Base-by-base conservation (phyloP, 2,113 vertebrate genomes). In the Chroicocephalus ridibundus region DNA sequence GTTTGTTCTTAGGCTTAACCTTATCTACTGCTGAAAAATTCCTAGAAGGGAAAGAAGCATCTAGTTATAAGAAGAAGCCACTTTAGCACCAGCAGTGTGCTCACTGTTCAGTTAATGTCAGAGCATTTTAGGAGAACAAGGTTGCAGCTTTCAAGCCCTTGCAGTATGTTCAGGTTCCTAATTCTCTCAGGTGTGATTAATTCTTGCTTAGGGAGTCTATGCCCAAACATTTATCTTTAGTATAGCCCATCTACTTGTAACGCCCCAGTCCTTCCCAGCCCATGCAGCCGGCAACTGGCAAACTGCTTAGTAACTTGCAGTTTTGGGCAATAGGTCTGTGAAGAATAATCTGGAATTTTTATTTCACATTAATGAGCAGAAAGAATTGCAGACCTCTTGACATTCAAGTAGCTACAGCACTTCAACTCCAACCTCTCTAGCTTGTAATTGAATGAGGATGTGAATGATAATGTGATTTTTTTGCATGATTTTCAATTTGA, bases 1-100 rank as follows among this genome's bases (percentile, higher is more conserved):
- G 20, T 58, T 94, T 91, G 66, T 69, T 93, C 12, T 92, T 74
- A 78, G 38, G 29, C 22, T 96, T 95, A 94, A 90, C 76, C 34
- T 79, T 87, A 70, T 70, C 71, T 62, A 61, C 31, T 13, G 13
- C 31, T 89, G 77, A 87, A 91, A 82, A 91, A 87, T 52, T 78
- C 17, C 40, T 75, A 22, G 27, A 71, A 75, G 38, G 88, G 68
- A 74, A 88, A 78, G 25, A 66, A 64, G 11, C 60, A 57, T 34
- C 31, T 60, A 64, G 17, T 34, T 94, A 25, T 27, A 87, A 87
- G 31, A 18, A 89, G 52, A 76, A 76, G 5, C 11, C 36, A 29
- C 24, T 72, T 72, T 36, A 76, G 24, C 46, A 77, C 14, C 51
- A 58, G 6, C 9, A 72, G 15, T 21, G 26, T 52, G 13, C 51